A percentile compares a stretch with the other conserved stretches of the same genome.
phyloP scores from a whole-genome alignment of 1,140 invertebrate species.

The Ruditapes philippinarum region DNA sequence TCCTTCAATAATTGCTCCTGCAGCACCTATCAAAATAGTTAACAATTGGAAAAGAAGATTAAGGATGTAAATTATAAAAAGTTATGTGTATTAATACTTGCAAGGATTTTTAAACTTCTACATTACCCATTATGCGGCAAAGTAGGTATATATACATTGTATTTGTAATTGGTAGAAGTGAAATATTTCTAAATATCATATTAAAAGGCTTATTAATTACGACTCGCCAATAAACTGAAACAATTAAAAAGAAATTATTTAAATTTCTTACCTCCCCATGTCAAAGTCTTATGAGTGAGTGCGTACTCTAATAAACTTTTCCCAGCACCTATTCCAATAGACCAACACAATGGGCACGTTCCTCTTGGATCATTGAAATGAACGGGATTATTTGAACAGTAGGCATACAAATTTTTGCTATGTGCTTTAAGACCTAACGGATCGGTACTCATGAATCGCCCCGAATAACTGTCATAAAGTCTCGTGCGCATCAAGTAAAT shows the following conservation, averaged over 20 bases:
- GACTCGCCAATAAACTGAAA: no score
- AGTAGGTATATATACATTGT: no score
- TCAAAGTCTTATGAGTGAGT: background rate
- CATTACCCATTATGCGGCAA: no score
- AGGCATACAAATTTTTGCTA: slow-evolving; percentile 52
- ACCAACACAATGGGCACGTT: background rate
- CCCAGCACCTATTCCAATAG: background rate
- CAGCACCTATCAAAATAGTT: background rate
- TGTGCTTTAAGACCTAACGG: background rate
- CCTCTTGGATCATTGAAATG: slow-evolving; percentile 34
- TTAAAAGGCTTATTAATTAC: no score
- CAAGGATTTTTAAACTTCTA: no score
- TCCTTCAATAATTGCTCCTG: background rate
- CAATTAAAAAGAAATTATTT: no score
- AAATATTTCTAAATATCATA: no score
- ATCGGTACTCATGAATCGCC: slow-evolving; percentile 29
- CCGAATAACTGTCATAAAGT: slow-evolving; percentile 26
- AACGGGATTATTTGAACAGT: slow-evolving; percentile 32
- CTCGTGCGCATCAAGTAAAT: slow-evolving; percentile 1
- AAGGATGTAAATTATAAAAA: no score
- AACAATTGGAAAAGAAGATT: no score
- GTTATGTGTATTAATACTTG: no score
- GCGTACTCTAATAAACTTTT: background rate
- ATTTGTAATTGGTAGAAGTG: no score
- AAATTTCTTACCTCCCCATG: slow-evolving; percentile 35